phyloP scores from a whole-genome alignment of 2,797 vertebrate species.

The Cercopithecus petaurista region DNA sequence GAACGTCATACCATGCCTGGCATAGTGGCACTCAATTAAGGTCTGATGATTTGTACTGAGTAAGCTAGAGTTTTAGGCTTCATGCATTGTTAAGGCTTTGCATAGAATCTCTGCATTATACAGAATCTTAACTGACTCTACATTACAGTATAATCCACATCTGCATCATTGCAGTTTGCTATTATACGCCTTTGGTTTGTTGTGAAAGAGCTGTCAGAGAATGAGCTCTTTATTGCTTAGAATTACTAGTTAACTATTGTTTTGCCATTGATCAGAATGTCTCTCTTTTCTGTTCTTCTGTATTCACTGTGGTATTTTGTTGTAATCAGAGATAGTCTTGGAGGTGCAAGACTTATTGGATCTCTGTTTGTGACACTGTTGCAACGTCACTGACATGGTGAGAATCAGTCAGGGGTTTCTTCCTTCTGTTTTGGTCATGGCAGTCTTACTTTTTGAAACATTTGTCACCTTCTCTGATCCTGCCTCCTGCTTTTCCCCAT shows the following conservation, averaged over 20 bases:
- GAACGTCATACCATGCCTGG: background rate
- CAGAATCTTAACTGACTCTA: background rate
- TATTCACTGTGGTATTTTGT: background rate
- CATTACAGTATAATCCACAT: background rate
- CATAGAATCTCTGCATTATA: background rate
- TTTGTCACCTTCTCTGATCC: background rate
- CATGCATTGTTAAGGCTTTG: background rate
- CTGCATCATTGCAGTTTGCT: slow-evolving; percentile 23
- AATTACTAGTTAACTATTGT: slow-evolving; percentile 54
- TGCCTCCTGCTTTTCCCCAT: background rate
- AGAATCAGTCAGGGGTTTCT: background rate
- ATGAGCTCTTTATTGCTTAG: slow-evolving; percentile 34
- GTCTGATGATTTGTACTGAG: background rate
- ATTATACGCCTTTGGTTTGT: slow-evolving; percentile 49
- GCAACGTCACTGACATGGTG: background rate
- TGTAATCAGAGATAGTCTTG: background rate
- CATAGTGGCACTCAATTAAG: background rate
- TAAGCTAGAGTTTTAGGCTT: background rate
- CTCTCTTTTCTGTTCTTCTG: background rate
- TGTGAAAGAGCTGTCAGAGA: slow-evolving; percentile 59
- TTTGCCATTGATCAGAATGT: slow-evolving; percentile 53
- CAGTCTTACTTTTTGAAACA: background rate
- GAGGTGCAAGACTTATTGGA: background rate
- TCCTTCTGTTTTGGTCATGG: background rate
- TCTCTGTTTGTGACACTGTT: background rate